phyloP scores from a whole-genome alignment of 2,888 invertebrate genomes.

The Macaria notata region DNA sequence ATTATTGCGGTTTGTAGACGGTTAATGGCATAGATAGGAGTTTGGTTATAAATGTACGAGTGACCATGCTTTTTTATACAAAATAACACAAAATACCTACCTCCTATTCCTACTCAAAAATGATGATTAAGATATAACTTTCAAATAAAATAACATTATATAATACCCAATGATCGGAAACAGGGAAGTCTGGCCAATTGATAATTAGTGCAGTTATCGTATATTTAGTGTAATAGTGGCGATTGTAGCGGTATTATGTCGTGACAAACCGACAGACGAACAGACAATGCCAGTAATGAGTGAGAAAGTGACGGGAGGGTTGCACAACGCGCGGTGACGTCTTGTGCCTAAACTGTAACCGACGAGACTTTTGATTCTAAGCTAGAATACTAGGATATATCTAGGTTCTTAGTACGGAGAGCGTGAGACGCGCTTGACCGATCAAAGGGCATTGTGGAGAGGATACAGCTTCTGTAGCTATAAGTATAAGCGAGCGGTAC shows the following conservation, averaged over 20 bases:
- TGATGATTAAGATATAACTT: too few species aligned
- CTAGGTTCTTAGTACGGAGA: not conserved
- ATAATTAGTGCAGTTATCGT: conserved; percentile 13
- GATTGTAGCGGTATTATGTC: conserved; percentile 7
- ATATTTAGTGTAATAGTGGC: conserved; percentile 24
- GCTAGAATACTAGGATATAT: not conserved
- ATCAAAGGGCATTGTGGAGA: not conserved
- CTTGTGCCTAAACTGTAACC: conserved; percentile 4
- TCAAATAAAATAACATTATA: too few species aligned
- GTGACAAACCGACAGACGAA: conserved; percentile 30
- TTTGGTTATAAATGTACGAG: too few species aligned
- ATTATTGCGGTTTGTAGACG: too few species aligned
- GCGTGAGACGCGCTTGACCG: conserved; percentile 13
- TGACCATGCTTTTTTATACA: not conserved
- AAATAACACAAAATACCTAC: not conserved
- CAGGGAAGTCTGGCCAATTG: not conserved
- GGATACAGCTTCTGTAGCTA: not conserved
- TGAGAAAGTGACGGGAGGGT: conserved; percentile 39
- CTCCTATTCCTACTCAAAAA: not conserved
- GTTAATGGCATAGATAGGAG: too few species aligned
- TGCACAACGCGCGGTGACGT: conserved; percentile 11
- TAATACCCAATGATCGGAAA: not conserved
- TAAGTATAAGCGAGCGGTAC: too few species aligned
- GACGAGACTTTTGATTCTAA: conserved; percentile 6
- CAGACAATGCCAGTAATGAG: conserved; percentile 32